These are phyloP conservation scores for Hypsopygia costalis DNA, from an alignment of 2,888 invertebrate species.

Conservation along the genomic window DNA sequence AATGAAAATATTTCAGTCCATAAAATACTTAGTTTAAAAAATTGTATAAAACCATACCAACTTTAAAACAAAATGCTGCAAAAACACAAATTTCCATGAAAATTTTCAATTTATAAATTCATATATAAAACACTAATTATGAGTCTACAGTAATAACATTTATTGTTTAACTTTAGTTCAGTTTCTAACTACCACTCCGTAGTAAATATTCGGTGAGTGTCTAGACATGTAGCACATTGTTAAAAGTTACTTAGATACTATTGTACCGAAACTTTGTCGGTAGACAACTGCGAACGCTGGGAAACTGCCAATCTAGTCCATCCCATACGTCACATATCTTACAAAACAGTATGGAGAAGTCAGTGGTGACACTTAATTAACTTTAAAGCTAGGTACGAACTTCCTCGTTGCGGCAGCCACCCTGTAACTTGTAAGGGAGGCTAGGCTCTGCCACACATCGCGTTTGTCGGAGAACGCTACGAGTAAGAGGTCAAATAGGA, in stretches of 20 bases:
- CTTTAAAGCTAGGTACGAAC: conserved; percentile 62
- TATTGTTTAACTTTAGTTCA: no score
- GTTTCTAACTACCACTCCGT: no score
- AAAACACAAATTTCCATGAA: no score
- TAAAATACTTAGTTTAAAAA: no score
- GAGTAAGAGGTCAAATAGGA: conserved; percentile 50
- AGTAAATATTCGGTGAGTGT: conserved; percentile 6
- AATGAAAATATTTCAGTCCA: no score
- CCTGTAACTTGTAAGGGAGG: conserved; percentile 9
- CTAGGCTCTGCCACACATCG: conserved; percentile 39
- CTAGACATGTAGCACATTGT: conserved; percentile 8
- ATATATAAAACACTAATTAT: no score
- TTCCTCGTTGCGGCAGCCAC: conserved; percentile 30
- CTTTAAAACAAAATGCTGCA: no score
- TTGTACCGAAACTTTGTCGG: conserved; percentile 28
- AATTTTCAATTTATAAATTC: no score
- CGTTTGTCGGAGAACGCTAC: conserved; percentile 42
- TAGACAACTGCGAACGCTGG: conserved; percentile 23
- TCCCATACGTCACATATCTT: conserved; percentile 42
- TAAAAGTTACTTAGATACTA: conserved; percentile 4
- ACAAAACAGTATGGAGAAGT: conserved; percentile 42
- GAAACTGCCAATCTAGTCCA: conserved; percentile 43
- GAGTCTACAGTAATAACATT: no score
- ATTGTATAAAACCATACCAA: no score
- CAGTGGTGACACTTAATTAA: conserved; percentile 57